These are phyloP conservation scores for Lucifuga dentata DNA, from an alignment of 2,113 vertebrate genomes.

Conservation along the genomic window DNA sequence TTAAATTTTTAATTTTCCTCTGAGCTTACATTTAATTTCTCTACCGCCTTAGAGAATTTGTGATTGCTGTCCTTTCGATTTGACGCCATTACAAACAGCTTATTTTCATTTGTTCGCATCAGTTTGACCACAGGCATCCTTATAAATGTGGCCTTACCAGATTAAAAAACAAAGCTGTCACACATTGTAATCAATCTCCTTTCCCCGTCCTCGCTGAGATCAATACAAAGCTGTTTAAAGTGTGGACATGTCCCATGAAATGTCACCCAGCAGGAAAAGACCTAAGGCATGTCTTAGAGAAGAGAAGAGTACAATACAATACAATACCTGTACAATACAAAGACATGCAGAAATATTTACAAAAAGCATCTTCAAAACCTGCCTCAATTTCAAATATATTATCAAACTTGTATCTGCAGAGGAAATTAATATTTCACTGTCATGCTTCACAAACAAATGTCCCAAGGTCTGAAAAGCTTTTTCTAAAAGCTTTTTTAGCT, in stretches of 20 bases:
- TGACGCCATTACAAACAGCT: conserved; percentile 9
- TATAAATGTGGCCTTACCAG: conserved; percentile 35
- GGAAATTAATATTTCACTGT: conserved; percentile 5
- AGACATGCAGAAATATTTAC: no score
- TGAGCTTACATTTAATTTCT: conserved; percentile 8
- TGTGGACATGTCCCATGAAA: conserved; percentile 43
- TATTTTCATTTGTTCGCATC: conserved; percentile 47
- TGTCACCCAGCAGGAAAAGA: conserved; percentile 46
- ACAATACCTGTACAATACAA: no score
- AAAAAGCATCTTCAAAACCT: no score
- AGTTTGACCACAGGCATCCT: conserved; percentile 40
- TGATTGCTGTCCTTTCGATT: conserved; percentile 31
- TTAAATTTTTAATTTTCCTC: background rate
- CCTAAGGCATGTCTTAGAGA: conserved; percentile 26
- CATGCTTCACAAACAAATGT: conserved; percentile 7
- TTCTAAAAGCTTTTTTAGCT: no score
- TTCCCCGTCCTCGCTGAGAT: conserved; percentile 43
- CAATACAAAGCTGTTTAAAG: conserved; percentile 67
- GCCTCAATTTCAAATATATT: no score
- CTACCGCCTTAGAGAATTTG: conserved; percentile 9
- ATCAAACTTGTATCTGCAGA: no score
- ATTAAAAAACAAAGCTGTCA: conserved; percentile 58
- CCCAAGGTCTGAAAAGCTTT: no score
- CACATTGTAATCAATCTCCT: conserved; percentile 52
- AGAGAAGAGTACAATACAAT: conserved; percentile 14